Evolutionary conservation across 2,113 vertebrate species (phyloP).

Genomic region (Peucedramus taeniatus): DNA sequence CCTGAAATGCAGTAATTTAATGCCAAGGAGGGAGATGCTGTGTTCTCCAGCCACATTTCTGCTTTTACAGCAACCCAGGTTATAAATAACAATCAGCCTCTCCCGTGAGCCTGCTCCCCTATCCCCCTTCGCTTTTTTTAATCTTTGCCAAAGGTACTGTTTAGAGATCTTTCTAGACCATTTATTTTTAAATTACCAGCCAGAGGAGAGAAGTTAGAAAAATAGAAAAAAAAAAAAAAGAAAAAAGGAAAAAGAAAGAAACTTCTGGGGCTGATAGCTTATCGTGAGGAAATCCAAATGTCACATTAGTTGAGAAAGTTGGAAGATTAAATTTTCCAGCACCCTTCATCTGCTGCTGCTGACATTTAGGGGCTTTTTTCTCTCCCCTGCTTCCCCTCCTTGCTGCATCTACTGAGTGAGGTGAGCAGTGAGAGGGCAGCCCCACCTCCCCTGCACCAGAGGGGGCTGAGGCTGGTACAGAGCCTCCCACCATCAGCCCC

Average conservation of each 20-base stretch:
- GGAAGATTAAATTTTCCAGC: conserved; percentile 79
- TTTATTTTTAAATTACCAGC: conserved; percentile 82
- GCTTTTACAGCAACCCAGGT: conserved; percentile 30
- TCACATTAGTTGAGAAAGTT: conserved; percentile 79
- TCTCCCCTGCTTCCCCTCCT: neutral
- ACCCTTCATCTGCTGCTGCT: conserved; percentile 77
- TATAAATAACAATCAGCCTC: conserved; percentile 62
- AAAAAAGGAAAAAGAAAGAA: conserved; percentile 63
- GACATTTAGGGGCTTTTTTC: conserved; percentile 74
- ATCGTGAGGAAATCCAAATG: conserved; percentile 81
- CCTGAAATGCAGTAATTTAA: neutral
- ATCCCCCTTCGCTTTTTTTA: conserved; percentile 53
- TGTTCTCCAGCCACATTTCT: neutral
- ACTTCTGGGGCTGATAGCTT: conserved; percentile 77
- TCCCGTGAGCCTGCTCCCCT: conserved; percentile 8
- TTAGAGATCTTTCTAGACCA: conserved; percentile 81
- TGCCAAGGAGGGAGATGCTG: neutral
- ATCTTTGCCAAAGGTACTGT: conserved; percentile 80
- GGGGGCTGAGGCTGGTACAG: neutral
- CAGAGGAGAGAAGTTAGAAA: conserved; percentile 67
- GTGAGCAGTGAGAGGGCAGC: neutral
- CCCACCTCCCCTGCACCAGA: neutral
- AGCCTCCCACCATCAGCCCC: neutral
- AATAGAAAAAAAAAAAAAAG: neutral
- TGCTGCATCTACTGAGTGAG: neutral